Evolutionary conservation across 2,888 invertebrate genomes (phyloP).

Genomic region (Dastarcus helophoroides): DNA sequence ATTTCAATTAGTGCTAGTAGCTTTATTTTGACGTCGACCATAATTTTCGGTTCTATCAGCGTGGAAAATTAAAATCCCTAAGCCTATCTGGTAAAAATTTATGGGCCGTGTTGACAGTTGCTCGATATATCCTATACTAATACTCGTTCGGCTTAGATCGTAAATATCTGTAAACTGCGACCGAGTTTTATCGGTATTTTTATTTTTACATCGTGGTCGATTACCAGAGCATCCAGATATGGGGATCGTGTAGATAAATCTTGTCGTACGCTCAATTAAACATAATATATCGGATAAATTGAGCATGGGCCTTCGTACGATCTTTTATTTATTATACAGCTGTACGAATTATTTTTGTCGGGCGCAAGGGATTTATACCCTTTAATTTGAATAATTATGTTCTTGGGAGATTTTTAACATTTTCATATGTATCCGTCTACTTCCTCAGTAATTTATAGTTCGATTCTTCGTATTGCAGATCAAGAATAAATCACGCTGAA

Average conservation of each 20-base stretch:
- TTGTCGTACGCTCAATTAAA: constrained; percentile 36
- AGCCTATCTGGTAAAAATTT: too few relatives aligned
- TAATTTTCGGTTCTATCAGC: too few relatives aligned
- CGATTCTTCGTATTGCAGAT: too few relatives aligned
- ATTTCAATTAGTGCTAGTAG: too few relatives aligned
- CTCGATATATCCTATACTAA: too few relatives aligned
- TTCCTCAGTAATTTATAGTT: too few relatives aligned
- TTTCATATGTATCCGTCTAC: too few relatives aligned
- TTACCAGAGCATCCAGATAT: constrained; percentile 17
- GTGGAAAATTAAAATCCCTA: too few relatives aligned
- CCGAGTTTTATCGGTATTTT: constrained; percentile 16
- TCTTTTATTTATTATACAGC: constrained; percentile 26
- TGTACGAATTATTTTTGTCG: constrained; percentile 6
- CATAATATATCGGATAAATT: constrained; percentile 35
- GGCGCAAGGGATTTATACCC: constrained; percentile 2
- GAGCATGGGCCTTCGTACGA: constrained; percentile 31
- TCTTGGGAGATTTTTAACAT: too few relatives aligned
- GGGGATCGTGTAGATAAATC: constrained; percentile 30
- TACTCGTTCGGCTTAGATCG: background rate
- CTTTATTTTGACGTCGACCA: too few relatives aligned
- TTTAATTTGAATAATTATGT: constrained; percentile 6
- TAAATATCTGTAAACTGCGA: background rate
- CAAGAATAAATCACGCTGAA: too few relatives aligned
- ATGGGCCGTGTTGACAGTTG: too few relatives aligned
- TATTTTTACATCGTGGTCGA: constrained; percentile 19